These are phyloP conservation scores for Aurelia sp. DNA, from an alignment of 30 jellyfish, hydroid and myxozoan species.

Conservation along the genomic window DNA sequence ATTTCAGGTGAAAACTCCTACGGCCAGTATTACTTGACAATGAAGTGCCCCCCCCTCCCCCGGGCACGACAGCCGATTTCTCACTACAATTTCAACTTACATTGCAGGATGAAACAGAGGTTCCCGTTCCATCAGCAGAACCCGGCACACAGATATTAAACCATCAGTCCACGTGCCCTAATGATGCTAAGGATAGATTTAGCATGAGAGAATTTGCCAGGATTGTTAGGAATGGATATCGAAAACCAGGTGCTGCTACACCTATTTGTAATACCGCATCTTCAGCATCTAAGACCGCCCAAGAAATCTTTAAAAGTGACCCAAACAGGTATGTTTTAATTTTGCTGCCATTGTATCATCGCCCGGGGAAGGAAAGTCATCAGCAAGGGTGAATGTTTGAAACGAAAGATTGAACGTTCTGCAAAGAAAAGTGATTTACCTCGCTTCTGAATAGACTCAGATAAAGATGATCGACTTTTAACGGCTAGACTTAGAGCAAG, in stretches of 20 bases:
- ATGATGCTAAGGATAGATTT: constrained; percentile 46
- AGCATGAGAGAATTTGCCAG: constrained; percentile 66
- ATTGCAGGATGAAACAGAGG: constrained; percentile 20
- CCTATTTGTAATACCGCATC: constrained; percentile 34
- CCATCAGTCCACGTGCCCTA: constrained; percentile 58
- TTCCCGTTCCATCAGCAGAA: background rate
- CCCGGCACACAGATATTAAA: background rate
- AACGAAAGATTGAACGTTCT: too few species aligned
- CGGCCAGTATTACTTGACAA: too few species aligned
- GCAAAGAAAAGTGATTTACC: too few species aligned
- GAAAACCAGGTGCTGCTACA: constrained; percentile 28
- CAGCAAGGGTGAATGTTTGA: too few species aligned
- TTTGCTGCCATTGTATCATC: too few species aligned
- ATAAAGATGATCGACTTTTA: too few species aligned
- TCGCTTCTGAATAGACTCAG: too few species aligned
- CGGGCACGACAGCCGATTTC: too few species aligned
- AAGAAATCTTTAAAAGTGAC: constrained; percentile 11
- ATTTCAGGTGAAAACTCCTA: too few species aligned
- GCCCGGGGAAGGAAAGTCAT: too few species aligned
- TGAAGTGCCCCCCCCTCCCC: too few species aligned
- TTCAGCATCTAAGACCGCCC: constrained; percentile 3
- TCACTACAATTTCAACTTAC: background rate
- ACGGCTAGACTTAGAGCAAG: too few species aligned
- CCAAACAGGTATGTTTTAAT: constrained; percentile 49
- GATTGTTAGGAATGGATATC: constrained; percentile 59